Evolutionary conservation across 1,140 invertebrate species (phyloP).

Genomic region (Araneus ventricosus): DNA sequence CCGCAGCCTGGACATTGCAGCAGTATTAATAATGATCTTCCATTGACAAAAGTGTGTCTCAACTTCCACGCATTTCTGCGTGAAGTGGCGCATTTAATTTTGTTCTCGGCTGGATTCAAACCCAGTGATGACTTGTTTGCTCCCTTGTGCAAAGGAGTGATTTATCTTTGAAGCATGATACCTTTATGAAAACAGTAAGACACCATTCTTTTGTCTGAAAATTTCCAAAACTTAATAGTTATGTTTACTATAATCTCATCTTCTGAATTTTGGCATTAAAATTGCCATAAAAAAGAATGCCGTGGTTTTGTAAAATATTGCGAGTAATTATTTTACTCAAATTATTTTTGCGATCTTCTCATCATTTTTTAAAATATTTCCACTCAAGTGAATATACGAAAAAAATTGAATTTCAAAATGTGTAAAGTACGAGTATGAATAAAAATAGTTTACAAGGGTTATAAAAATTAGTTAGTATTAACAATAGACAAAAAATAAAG

Average conservation of each 20-base stretch:
- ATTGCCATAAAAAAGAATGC: no score
- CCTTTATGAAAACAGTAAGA: neutral
- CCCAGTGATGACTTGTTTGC: neutral
- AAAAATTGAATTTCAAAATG: no score
- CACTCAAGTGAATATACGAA: no score
- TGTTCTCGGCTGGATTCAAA: neutral
- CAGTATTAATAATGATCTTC: neutral
- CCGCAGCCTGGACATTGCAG: neutral
- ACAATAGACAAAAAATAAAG: no score
- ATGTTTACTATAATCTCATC: neutral
- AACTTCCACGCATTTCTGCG: neutral
- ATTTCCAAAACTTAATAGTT: neutral
- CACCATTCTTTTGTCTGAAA: neutral
- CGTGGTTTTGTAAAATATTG: no score
- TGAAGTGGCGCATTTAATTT: neutral
- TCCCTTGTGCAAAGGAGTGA: neutral
- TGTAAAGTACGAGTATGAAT: no score
- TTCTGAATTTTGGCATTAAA: neutral
- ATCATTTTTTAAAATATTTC: no score
- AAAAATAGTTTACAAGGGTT: no score
- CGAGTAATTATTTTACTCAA: no score
- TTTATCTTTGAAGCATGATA: neutral
- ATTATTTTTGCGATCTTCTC: no score
- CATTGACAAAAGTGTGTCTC: constrained; percentile 22
- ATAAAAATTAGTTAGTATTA: no score